Evolutionary conservation across 2,113 vertebrate genomes (phyloP).

Genomic region (Rattus rattus): DNA sequence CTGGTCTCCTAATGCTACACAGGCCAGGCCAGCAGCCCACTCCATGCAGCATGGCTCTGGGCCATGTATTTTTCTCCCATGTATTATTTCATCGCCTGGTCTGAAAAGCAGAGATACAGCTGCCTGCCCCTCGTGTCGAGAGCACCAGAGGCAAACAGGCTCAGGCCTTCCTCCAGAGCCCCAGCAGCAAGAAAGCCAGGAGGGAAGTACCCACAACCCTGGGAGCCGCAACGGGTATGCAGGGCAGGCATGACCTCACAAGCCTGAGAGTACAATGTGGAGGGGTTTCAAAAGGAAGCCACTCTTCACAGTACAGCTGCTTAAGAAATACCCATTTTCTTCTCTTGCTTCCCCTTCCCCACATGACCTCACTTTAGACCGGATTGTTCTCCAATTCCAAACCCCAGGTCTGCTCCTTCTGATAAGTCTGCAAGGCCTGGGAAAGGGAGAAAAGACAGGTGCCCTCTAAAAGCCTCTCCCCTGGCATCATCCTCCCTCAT

Average conservation of each 20-base stretch:
- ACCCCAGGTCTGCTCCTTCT: background rate
- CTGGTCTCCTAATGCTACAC: background rate
- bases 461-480: background rate
- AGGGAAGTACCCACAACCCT: background rate
- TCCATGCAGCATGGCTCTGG: background rate
- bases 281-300: background rate
- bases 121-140: background rate
- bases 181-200: background rate
- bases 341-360: background rate
- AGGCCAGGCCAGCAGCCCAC: background rate
- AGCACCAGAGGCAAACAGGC: background rate
- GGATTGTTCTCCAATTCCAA: background rate
- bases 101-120: background rate
- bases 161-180: background rate
- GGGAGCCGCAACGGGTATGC: background rate
- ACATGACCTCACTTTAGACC: background rate
- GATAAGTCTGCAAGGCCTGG: background rate
- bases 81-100: background rate
- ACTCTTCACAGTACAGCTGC: background rate
- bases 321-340: background rate
- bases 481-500: background rate
- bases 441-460: background rate
- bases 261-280: background rate
- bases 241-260: background rate
- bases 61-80: background rate